A percentile compares a stretch with the other conserved stretches of the same genome.
These are phyloP conservation scores for Erynnis tages DNA, from an alignment of 2,888 invertebrate genomes.

Conservation along the genomic window DNA sequence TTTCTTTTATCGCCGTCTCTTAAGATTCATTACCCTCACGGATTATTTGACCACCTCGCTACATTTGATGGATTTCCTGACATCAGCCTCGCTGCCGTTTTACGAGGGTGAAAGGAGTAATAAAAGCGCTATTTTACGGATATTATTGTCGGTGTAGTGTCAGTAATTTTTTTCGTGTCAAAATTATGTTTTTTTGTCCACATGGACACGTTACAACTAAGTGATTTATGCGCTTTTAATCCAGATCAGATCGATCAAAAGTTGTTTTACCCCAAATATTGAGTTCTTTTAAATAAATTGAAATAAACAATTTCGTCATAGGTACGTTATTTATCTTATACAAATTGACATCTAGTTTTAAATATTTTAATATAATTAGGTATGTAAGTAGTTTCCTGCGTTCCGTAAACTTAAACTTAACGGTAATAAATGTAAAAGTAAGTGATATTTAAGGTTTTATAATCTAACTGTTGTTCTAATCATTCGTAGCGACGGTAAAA, in stretches of 20 bases:
- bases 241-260: neutral
- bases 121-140: constrained; percentile 36
- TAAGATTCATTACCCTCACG: constrained; percentile 41
- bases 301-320: too few relatives aligned
- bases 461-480: too few relatives aligned
- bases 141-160: constrained; percentile 36
- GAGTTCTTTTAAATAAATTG: too few relatives aligned
- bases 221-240: constrained; percentile 24
- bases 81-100: constrained; percentile 38
- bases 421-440: too few relatives aligned
- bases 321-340: too few relatives aligned
- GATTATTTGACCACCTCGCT: constrained; percentile 41
- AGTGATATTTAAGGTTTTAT: too few relatives aligned
- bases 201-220: constrained; percentile 17
- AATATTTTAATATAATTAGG: too few relatives aligned
- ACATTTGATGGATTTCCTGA: constrained; percentile 49
- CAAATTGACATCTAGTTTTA: too few relatives aligned
- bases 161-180: constrained; percentile 36
- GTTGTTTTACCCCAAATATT: too few relatives aligned
- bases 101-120: constrained; percentile 40
- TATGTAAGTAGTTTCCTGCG: too few relatives aligned
- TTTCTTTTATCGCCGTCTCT: constrained; percentile 48
- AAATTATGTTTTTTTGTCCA: constrained; percentile 23
- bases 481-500: too few relatives aligned
- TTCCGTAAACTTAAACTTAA: too few relatives aligned